These are phyloP conservation scores for Agriopis marginaria DNA, from an alignment of 2,888 invertebrate genomes.

Conservation along the genomic window DNA sequence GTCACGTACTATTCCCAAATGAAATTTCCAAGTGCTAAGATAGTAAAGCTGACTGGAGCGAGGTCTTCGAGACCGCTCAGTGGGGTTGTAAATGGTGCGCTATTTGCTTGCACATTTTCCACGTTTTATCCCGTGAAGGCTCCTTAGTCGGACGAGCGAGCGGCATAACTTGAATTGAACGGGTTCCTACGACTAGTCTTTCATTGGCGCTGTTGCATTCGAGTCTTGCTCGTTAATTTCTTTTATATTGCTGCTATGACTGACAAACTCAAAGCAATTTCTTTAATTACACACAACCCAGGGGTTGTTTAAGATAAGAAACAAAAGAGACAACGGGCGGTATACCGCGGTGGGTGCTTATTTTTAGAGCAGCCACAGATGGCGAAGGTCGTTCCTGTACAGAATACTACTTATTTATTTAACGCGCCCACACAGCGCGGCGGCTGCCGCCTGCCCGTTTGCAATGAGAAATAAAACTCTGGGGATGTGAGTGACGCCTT, in stretches of 20 bases:
- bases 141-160: constrained; percentile 38
- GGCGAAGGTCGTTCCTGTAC: constrained; percentile 74
- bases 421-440: constrained; percentile 67
- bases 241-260: constrained; percentile 4
- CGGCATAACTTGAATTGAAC: constrained; percentile 52
- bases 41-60: constrained; percentile 58
- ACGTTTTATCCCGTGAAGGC: constrained; percentile 53
- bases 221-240: background rate
- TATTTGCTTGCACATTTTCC: constrained; percentile 63
- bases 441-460: constrained; percentile 51
- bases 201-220: background rate
- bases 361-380: constrained; percentile 77
- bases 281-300: constrained; percentile 56
- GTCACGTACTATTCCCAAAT: constrained; percentile 80
- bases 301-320: constrained; percentile 53
- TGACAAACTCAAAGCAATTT: constrained; percentile 44
- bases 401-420: constrained; percentile 77
- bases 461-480: constrained; percentile 56
- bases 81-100: constrained; percentile 58
- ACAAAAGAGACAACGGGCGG: constrained; percentile 48
- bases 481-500: constrained; percentile 35
- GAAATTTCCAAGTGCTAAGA: constrained; percentile 78
- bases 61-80: constrained; percentile 58
- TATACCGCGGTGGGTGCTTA: constrained; percentile 58
- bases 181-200: background rate